phyloP scores from a whole-genome alignment of 1,140 invertebrate species.

The Halyomorpha halys region DNA sequence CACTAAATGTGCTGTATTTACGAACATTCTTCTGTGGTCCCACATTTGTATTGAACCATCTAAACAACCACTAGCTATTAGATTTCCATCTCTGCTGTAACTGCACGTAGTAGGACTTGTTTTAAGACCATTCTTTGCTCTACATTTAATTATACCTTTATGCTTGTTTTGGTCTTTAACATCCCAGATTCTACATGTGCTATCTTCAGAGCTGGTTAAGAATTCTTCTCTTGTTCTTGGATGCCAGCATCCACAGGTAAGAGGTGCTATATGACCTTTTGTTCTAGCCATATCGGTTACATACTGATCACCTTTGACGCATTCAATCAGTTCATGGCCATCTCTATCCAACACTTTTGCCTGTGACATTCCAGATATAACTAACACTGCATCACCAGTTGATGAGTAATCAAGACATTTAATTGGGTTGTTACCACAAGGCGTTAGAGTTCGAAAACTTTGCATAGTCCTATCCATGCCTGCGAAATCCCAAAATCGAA shows the following conservation, averaged over 20 bases:
- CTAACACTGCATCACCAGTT: constrained; percentile 88
- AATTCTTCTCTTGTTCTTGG: constrained; percentile 86
- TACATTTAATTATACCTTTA: constrained; percentile 78
- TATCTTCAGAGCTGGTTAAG: constrained; percentile 86
- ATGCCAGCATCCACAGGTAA: constrained; percentile 90
- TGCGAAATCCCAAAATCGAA: constrained; percentile 95
- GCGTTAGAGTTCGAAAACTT: constrained; percentile 82
- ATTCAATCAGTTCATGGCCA: constrained; percentile 91
- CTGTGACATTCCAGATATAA: constrained; percentile 81
- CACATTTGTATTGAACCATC: constrained; percentile 98
- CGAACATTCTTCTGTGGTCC: constrained; percentile 79
- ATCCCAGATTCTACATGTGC: constrained; percentile 85
- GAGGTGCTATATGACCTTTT: constrained; percentile 87
- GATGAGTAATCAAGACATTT: constrained; percentile 80
- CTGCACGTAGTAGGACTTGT: constrained; percentile 74
- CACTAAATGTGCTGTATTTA: constrained; percentile 65
- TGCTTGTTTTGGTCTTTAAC: constrained; percentile 66
- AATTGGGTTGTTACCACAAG: constrained; percentile 93
- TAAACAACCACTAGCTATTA: constrained; percentile 79
- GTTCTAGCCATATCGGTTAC: constrained; percentile 88
- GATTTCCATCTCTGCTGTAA: constrained; percentile 78
- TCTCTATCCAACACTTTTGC: constrained; percentile 93
- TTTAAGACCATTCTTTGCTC: constrained; percentile 77
- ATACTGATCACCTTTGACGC: constrained; percentile 94
- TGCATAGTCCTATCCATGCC: constrained; percentile 89